Evolutionary conservation across 1,140 invertebrate species (phyloP).

Genomic region (Drosophila parvula): DNA sequence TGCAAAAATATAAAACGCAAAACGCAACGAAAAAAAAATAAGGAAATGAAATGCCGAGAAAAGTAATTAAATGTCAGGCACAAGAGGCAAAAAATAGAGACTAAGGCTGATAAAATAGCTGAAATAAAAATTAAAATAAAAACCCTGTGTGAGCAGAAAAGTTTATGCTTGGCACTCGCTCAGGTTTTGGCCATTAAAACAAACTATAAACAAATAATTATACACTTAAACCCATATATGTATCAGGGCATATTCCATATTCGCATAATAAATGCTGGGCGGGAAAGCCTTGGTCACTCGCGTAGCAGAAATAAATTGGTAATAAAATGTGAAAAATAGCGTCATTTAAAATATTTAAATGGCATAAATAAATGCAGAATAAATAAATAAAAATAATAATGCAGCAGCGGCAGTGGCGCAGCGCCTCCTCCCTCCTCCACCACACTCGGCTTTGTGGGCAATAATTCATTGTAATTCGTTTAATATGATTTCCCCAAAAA

Average conservation of each 20-base stretch:
- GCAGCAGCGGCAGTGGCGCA: conserved; percentile 48
- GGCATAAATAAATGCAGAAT: conserved; percentile 77
- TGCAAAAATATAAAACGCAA: conserved; percentile 30
- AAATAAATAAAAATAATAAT: conserved; percentile 78
- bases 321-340: conserved; percentile 81
- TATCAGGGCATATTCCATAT: conserved; percentile 3
- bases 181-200: conserved; percentile 64
- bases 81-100: conserved; percentile 45
- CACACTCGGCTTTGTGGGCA: conserved; percentile 47
- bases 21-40: conserved; percentile 10
- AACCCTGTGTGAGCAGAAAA: background rate
- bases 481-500: conserved; percentile 77
- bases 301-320: conserved; percentile 72
- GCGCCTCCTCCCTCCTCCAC: conserved; percentile 4
- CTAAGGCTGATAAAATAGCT: conserved; percentile 13
- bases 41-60: conserved; percentile 45
- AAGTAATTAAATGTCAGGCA: conserved; percentile 70
- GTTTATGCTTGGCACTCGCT: conserved; percentile 26
- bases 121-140: conserved; percentile 3
- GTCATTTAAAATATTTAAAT: conserved; percentile 76
- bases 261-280: conserved; percentile 59
- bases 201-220: conserved; percentile 65
- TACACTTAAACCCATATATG: conserved; percentile 3
- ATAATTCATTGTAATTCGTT: conserved; percentile 78
- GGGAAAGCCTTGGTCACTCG: conserved; percentile 21